A percentile compares a stretch with the other conserved stretches of the same genome.
Evolutionary conservation across 2,113 vertebrate genomes (phyloP).

Genomic region (Chloropsis cyanopogon): DNA sequence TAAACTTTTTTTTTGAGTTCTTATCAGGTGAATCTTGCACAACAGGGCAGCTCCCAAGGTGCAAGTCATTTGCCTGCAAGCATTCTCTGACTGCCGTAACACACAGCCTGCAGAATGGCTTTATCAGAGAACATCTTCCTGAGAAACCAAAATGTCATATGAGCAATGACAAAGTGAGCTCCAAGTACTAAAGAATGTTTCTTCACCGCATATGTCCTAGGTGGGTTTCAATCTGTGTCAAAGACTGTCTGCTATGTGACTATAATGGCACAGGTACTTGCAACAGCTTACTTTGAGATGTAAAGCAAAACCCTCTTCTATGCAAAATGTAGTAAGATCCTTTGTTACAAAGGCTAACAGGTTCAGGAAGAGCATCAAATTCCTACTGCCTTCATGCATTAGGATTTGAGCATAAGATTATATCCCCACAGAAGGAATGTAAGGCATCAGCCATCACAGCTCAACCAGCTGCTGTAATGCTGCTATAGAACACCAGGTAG

Average conservation of each 20-base stretch:
- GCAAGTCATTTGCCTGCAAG: background rate
- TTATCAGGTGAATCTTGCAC: background rate
- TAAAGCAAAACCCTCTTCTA: background rate
- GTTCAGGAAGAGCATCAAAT: background rate
- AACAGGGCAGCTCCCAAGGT: background rate
- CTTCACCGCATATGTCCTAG: background rate
- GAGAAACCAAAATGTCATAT: background rate
- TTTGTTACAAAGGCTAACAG: background rate
- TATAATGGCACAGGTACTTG: background rate
- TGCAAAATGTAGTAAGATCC: background rate
- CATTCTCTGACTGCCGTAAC: background rate
- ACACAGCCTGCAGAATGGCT: background rate
- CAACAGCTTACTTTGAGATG: background rate
- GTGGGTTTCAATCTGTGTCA: background rate
- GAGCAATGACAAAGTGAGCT: background rate
- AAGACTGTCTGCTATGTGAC: background rate
- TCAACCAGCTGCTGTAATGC: background rate
- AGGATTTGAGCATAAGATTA: background rate
- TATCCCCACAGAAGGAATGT: background rate
- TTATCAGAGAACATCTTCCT: background rate
- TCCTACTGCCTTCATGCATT: background rate
- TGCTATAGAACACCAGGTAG: background rate
- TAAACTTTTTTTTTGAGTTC: background rate
- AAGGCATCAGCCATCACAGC: background rate
- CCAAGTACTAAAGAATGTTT: background rate